Percentiles rank a stretch among this genome's conserved stretches.
phyloP scores from a whole-genome alignment of 2,888 invertebrate genomes.

The Marronus borbonicus region DNA sequence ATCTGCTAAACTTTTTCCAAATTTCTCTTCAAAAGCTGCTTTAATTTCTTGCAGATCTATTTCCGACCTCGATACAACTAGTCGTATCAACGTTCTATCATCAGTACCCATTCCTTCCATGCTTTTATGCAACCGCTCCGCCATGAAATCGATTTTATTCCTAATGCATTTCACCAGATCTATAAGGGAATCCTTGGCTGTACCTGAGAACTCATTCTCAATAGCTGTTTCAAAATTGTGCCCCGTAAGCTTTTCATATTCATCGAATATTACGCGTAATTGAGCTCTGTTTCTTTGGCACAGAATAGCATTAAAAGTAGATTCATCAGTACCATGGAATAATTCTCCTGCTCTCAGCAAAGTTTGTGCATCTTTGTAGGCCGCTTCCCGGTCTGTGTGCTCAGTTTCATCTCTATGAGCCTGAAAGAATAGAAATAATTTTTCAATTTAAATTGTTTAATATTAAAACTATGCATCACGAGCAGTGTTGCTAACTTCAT shows the following conservation, averaged over 20 bases:
- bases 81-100: constrained; percentile 87
- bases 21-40: constrained; percentile 81
- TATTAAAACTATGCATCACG: no score
- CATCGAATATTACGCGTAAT: constrained; percentile 73
- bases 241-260: constrained; percentile 84
- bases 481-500: no score
- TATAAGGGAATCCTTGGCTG: constrained; percentile 82
- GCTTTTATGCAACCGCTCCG: constrained; percentile 86
- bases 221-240: constrained; percentile 86
- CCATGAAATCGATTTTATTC: constrained; percentile 86
- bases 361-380: constrained; percentile 87
- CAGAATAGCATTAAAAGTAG: constrained; percentile 86
- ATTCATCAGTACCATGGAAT: constrained; percentile 86
- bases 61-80: constrained; percentile 88
- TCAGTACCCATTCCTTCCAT: constrained; percentile 94
- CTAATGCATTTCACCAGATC: constrained; percentile 82
- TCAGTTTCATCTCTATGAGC: constrained; percentile 87
- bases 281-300: constrained; percentile 84
- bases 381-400: constrained; percentile 79
- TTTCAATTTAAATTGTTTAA: not conserved
- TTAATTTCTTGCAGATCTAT: constrained; percentile 90
- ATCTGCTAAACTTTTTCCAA: constrained; percentile 83
- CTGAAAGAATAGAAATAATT: constrained; percentile 65
- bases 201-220: constrained; percentile 85
- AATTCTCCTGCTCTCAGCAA: constrained; percentile 83